phyloP scores from a whole-genome alignment of 2,113 vertebrate genomes.

The Megaceryle torquata region DNA sequence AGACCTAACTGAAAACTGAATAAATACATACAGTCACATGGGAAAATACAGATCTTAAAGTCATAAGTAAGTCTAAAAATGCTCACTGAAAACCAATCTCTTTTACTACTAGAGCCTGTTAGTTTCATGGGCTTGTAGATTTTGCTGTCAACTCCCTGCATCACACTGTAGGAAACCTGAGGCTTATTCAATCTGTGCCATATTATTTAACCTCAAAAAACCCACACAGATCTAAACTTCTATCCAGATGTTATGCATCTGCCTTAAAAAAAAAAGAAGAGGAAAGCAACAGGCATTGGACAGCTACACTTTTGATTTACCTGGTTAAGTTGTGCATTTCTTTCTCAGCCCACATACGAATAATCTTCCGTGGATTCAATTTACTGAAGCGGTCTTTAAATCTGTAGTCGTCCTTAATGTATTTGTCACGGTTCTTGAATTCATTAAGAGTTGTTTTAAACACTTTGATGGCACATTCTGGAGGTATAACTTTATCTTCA shows the following conservation, averaged over 20 bases:
- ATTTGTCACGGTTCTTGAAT: slow-evolving; percentile 96
- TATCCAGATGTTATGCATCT: accelerated
- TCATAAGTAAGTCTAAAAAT: background rate
- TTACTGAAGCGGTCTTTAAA: slow-evolving; percentile 98
- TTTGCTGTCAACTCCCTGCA: background rate
- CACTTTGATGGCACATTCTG: slow-evolving; percentile 94
- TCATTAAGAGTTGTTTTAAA: slow-evolving; percentile 98
- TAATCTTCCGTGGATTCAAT: slow-evolving; percentile 94
- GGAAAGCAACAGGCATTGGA: background rate
- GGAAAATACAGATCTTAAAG: background rate
- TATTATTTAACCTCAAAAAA: background rate
- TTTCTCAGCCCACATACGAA: slow-evolving; percentile 97
- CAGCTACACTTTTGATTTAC: slow-evolving; percentile 64
- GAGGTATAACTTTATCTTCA: slow-evolving; percentile 81
- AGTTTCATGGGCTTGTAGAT: background rate
- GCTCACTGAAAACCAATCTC: background rate
- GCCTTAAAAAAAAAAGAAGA: background rate
- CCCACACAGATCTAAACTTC: background rate
- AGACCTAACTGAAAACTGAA: background rate
- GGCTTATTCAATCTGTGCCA: background rate
- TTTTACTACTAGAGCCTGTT: background rate
- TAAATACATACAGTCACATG: background rate
- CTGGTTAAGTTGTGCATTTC: slow-evolving; percentile 97
- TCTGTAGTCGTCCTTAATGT: slow-evolving; percentile 98
- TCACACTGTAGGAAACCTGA: background rate